Base-by-base conservation (phyloP, 2,797 vertebrate species). In the Oreonectes daqikongensis region DNA sequence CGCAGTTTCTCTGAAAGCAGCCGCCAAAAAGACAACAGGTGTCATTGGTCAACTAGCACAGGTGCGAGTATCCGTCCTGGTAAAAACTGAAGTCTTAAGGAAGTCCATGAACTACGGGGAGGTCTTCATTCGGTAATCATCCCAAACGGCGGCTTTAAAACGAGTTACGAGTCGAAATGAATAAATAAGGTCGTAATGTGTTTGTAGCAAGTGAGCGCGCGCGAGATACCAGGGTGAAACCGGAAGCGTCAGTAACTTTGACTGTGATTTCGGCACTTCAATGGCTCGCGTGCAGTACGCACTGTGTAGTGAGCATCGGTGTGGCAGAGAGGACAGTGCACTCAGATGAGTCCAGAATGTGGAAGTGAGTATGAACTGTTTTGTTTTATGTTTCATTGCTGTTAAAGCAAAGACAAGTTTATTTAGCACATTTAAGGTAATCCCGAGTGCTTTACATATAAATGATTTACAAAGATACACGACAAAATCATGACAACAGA, bases 21-120 rank as follows among this genome's bases (percentile, higher is more conserved):
- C 40, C 77, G 38, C 87, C 72, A 42, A 52, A 15, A 18, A 52
- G 26, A 86, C 89, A 85, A 89, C 92, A 91, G 91, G 92, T 93
- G 92, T 90, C 83, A 88, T 82, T 17, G 77, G 78, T 52, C 20
- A 80, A 70, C 22, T 22, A 20, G 10, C n/a, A 61, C 79, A 81
- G 79, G 79, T 81, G 79, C 14, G 48, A 40, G 52, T 22, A 55
- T 59, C 46, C 44, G n/a, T 67, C 59, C 61, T 40, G 26, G 55
- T 22, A 4, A 53, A 4, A 10, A 28, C 18, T 48, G 42, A 32
- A 11, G 2, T 4, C 44, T 2, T 4, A 3, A 17, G 28, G 11
- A 55, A 52, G n/a, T 63, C 44, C 46, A 18, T 18, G 24, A 53
- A 63, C 44, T 6, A 1, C 2, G 18, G 14, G 17, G 8, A 8